Conservation (phyloP, 2,888 invertebrate genomes). For the Hirtodrosophila trivittata region DNA sequence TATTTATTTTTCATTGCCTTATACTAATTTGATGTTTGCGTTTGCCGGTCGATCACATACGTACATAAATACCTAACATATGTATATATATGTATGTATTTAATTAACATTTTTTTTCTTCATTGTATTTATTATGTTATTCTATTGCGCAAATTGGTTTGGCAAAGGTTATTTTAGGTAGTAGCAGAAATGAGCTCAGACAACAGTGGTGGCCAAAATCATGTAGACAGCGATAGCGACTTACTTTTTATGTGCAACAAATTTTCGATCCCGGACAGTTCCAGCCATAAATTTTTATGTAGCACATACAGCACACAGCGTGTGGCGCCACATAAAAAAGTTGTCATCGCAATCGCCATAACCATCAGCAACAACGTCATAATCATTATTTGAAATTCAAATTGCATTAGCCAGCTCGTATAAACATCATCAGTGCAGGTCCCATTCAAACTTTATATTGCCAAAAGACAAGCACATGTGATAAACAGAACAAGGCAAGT, state of each 20-base stretch:
- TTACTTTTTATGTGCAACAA: slow-evolving; percentile 6
- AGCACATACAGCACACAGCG: slow-evolving; percentile 4
- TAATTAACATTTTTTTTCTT: slow-evolving; percentile 41
- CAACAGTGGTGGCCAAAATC: slow-evolving; percentile 36
- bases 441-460: slow-evolving; percentile 18
- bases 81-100: slow-evolving; percentile 23
- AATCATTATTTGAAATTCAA: slow-evolving; percentile 23
- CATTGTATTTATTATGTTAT: slow-evolving; percentile 22
- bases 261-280: too few relatives aligned
- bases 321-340: slow-evolving; percentile 23
- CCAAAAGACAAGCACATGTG: slow-evolving; percentile 29
- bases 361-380: slow-evolving; percentile 10
- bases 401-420: slow-evolving; percentile 55
- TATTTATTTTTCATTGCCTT: slow-evolving; percentile 24
- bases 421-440: slow-evolving; percentile 53
- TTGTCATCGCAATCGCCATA: slow-evolving; percentile 14
- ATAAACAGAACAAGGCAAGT: not conserved
- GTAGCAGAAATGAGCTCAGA: slow-evolving; percentile 27
- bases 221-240: slow-evolving; percentile 25
- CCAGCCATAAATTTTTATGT: not conserved
- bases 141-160: slow-evolving; percentile 34
- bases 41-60: slow-evolving; percentile 27
- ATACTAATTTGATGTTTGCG: slow-evolving; percentile 28
- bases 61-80: too few relatives aligned
- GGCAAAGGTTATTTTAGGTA: slow-evolving; percentile 25